phyloP scores from a whole-genome alignment of 1,140 invertebrate genomes.

The Lasaia peninsularis region DNA sequence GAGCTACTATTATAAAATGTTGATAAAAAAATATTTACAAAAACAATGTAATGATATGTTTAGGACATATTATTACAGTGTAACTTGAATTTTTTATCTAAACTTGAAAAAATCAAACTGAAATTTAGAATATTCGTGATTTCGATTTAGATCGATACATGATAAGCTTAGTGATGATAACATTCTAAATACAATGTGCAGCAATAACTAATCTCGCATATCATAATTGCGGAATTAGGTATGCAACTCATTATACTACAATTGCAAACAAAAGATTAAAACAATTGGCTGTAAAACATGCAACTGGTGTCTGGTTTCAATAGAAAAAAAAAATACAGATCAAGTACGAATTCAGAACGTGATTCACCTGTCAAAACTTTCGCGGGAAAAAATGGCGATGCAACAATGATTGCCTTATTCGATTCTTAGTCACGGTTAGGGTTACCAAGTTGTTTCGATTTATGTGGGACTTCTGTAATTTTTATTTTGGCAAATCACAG shows the following conservation, averaged over 20 bases:
- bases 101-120: too few relatives aligned
- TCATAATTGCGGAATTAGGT: not conserved
- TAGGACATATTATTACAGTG: too few relatives aligned
- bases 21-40: too few relatives aligned
- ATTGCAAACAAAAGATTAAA: not conserved
- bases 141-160: too few relatives aligned
- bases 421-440: not conserved
- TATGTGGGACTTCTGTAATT: not conserved
- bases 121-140: too few relatives aligned
- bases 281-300: not conserved
- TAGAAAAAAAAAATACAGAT: slow-evolving; percentile 30
- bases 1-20: too few relatives aligned
- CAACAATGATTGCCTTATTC: slow-evolving; percentile 22
- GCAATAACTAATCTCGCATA: not conserved
- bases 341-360: slow-evolving; percentile 41
- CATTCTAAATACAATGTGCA: not conserved
- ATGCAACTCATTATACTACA: not conserved
- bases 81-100: too few relatives aligned
- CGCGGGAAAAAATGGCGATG: slow-evolving; percentile 41
- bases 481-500: too few relatives aligned
- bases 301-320: slow-evolving; percentile 3
- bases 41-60: too few relatives aligned
- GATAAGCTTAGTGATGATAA: too few relatives aligned
- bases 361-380: slow-evolving; percentile 62
- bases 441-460: not conserved